phyloP scores from a whole-genome alignment of 2,888 invertebrate species.

The Endomychus coccineus region DNA sequence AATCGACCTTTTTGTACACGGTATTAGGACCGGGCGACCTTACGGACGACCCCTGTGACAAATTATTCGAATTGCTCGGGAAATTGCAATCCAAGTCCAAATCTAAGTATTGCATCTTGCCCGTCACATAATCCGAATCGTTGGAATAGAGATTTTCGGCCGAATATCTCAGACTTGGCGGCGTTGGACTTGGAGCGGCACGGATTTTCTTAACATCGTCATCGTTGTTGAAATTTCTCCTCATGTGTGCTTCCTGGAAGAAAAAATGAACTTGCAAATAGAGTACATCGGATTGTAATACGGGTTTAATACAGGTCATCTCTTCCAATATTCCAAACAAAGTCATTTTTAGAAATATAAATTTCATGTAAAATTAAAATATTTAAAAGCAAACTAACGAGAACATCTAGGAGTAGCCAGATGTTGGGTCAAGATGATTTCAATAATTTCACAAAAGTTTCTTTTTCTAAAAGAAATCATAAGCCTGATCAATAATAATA shows the following conservation, averaged over 20 bases:
- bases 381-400: too few relatives aligned
- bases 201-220: conserved; percentile 37
- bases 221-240: conserved; percentile 40
- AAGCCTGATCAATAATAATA: too few relatives aligned
- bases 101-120: conserved; percentile 73
- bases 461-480: too few relatives aligned
- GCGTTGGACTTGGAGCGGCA: conserved; percentile 51
- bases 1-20: conserved; percentile 89
- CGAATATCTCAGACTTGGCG: conserved; percentile 36
- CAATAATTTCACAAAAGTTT: too few relatives aligned
- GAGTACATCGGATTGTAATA: neutral
- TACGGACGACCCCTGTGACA: conserved; percentile 31
- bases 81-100: conserved; percentile 58
- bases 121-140: conserved; percentile 6
- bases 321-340: neutral
- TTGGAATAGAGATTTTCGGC: conserved; percentile 34
- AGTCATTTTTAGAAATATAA: too few relatives aligned
- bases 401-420: too few relatives aligned
- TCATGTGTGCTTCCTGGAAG: conserved; percentile 29
- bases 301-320: neutral
- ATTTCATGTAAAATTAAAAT: too few relatives aligned
- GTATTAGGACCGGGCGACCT: conserved; percentile 39
- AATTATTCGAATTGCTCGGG: conserved; percentile 25
- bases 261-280: neutral
- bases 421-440: too few relatives aligned